Evolutionary conservation across 2,797 vertebrate genomes (phyloP).

Genomic region (Streptopelia turtur): DNA sequence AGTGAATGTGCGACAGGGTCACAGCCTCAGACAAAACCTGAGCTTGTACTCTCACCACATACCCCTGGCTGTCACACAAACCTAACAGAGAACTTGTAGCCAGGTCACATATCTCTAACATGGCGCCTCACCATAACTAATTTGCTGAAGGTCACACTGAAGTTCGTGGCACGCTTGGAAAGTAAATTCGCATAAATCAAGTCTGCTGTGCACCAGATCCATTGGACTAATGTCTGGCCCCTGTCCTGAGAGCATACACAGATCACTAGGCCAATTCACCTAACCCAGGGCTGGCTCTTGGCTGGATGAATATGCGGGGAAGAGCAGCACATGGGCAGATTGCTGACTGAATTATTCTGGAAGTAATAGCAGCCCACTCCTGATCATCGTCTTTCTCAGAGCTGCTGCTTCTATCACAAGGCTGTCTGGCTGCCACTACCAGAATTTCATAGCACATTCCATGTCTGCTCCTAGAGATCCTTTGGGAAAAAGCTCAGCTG

Average conservation of each 20-base stretch:
- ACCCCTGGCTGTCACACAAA: neutral
- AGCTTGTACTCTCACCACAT: neutral
- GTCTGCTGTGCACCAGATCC: neutral
- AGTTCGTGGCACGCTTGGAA: neutral
- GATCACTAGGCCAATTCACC: neutral
- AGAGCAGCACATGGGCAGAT: neutral
- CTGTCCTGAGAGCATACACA: fast-evolving
- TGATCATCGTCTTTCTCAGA: neutral
- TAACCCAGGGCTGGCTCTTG: neutral
- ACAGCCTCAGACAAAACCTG: neutral
- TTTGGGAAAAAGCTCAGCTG: slow-evolving; percentile 16
- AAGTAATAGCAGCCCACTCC: neutral
- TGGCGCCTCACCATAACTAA: neutral
- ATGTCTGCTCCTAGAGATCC: neutral
- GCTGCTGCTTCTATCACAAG: neutral
- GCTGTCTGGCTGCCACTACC: neutral
- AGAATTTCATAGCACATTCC: slow-evolving; percentile 50
- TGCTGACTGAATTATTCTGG: neutral
- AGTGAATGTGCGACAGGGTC: neutral
- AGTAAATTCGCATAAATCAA: neutral
- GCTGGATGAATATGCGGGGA: fast-evolving
- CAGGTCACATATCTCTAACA: neutral
- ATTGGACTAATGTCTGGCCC: neutral
- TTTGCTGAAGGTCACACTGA: neutral
- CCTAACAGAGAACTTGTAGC: neutral